Evolutionary conservation across 2,797 vertebrate genomes (phyloP).

Genomic region (Mycteria americana): DNA sequence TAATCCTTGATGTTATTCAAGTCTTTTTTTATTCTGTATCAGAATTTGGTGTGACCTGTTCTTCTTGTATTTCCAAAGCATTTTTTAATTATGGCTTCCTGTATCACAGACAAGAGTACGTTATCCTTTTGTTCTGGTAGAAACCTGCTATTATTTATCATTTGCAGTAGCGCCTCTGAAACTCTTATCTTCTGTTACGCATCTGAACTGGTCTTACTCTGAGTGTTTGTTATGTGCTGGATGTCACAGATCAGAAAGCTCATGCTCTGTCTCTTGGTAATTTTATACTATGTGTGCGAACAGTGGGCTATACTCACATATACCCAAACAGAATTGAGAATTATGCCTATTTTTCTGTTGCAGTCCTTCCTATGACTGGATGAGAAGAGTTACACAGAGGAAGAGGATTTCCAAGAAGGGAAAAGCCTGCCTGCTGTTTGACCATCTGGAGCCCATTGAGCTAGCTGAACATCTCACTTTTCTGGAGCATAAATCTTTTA

Average conservation of each 20-base stretch:
- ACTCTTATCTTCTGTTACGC: not conserved
- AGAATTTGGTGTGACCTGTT: not conserved
- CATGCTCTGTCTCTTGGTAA: not conserved
- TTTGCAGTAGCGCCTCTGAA: not conserved
- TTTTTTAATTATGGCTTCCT: not conserved
- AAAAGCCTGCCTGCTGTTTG: constrained; percentile 94
- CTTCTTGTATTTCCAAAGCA: not conserved
- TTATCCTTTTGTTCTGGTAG: not conserved
- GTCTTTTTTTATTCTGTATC: not conserved
- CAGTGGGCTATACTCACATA: not conserved
- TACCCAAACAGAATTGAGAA: not conserved
- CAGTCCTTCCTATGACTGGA: constrained; percentile 97
- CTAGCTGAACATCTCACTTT: constrained; percentile 97
- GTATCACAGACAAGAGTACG: not conserved
- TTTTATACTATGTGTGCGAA: not conserved
- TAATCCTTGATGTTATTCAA: not conserved
- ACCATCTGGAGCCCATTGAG: constrained; percentile 95
- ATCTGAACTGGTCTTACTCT: not conserved
- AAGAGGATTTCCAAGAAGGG: constrained; percentile 95
- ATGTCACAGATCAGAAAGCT: not conserved
- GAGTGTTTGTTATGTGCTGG: not conserved
- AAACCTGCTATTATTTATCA: not conserved
- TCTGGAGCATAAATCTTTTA: constrained; percentile 95
- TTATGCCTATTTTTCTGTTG: constrained; percentile 37
- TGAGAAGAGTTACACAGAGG: constrained; percentile 94